Conservation (phyloP, 1,140 invertebrate genomes). For the Cyphomyrmex costatus region DNA sequence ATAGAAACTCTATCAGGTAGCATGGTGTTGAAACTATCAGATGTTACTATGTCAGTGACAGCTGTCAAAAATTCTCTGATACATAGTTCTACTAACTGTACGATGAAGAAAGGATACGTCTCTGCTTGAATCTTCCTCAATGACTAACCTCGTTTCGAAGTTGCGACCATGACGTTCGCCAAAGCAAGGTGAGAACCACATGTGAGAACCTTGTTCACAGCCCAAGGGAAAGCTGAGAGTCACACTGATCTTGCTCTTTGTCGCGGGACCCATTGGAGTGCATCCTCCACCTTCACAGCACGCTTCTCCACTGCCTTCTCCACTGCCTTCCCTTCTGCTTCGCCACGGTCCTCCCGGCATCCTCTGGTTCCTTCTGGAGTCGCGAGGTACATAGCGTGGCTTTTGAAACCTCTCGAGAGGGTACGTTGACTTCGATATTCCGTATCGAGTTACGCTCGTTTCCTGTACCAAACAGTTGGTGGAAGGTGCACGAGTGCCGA, state of each 20-base stretch:
- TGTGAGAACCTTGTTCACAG: slow-evolving; percentile 72
- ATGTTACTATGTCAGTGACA: neutral
- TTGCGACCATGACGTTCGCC: slow-evolving; percentile 62
- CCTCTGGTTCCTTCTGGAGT: slow-evolving; percentile 66
- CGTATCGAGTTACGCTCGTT: slow-evolving; percentile 80
- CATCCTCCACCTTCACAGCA: slow-evolving; percentile 73
- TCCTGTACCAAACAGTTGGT: slow-evolving; percentile 74
- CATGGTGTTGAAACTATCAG: neutral
- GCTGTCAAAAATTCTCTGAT: slow-evolving; percentile 27
- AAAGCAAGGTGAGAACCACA: slow-evolving; percentile 75
- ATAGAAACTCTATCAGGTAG: no score
- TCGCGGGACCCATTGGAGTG: slow-evolving; percentile 79
- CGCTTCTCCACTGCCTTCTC: slow-evolving; percentile 40
- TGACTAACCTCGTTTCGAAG: slow-evolving; percentile 66
- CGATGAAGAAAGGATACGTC: neutral
- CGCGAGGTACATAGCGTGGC: slow-evolving; percentile 74
- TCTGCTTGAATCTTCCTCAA: slow-evolving; percentile 26
- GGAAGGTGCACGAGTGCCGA: slow-evolving; percentile 45
- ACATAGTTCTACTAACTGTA: slow-evolving; percentile 23
- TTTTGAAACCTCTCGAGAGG: slow-evolving; percentile 76
- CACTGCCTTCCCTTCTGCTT: slow-evolving; percentile 52
- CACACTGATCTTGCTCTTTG: slow-evolving; percentile 84
- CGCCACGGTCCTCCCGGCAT: slow-evolving; percentile 58
- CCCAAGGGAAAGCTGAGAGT: slow-evolving; percentile 80
- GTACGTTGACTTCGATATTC: slow-evolving; percentile 80